A percentile compares a stretch with the other conserved stretches of the same genome.
These are phyloP conservation scores for Himalopsyche anomala DNA, from an alignment of 2,888 invertebrate species.

Conservation along the genomic window DNA sequence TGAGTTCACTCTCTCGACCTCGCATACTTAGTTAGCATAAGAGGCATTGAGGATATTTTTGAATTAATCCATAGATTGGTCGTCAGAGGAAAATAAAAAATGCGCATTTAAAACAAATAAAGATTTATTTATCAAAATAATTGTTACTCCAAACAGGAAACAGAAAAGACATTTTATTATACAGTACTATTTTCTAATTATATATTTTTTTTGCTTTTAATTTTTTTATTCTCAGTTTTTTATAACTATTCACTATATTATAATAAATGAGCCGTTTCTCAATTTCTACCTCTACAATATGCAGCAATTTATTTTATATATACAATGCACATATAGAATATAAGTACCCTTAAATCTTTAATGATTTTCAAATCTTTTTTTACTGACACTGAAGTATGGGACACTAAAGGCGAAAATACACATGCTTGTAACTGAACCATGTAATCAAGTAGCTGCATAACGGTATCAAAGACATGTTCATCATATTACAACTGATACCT, in stretches of 20 bases:
- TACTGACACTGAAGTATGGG: too few relatives aligned
- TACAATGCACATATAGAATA: slow-evolving; percentile 25
- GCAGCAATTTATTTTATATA: slow-evolving; percentile 23
- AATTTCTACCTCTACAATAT: background rate
- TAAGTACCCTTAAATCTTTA: slow-evolving; percentile 19
- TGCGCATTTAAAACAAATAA: background rate
- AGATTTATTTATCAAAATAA: slow-evolving; percentile 25
- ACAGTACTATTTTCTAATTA: slow-evolving; percentile 13
- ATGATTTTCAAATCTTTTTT: background rate
- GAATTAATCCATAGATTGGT: too few relatives aligned
- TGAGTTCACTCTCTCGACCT: too few relatives aligned
- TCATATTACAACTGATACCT: too few relatives aligned
- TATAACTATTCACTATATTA: slow-evolving; percentile 23
- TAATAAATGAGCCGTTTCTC: slow-evolving; percentile 18
- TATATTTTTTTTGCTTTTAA: background rate
- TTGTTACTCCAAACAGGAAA: slow-evolving; percentile 8
- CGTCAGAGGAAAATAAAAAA: background rate
- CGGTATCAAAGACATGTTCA: too few relatives aligned
- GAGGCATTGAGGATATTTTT: too few relatives aligned
- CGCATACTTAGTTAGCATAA: too few relatives aligned
- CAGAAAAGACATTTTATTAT: slow-evolving; percentile 23
- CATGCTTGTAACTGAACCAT: too few relatives aligned
- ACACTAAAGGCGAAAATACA: too few relatives aligned
- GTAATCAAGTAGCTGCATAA: too few relatives aligned
- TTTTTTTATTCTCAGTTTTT: background rate